Evolutionary conservation across 1,140 invertebrate species (phyloP).

Genomic region (Drosophila dunni): DNA sequence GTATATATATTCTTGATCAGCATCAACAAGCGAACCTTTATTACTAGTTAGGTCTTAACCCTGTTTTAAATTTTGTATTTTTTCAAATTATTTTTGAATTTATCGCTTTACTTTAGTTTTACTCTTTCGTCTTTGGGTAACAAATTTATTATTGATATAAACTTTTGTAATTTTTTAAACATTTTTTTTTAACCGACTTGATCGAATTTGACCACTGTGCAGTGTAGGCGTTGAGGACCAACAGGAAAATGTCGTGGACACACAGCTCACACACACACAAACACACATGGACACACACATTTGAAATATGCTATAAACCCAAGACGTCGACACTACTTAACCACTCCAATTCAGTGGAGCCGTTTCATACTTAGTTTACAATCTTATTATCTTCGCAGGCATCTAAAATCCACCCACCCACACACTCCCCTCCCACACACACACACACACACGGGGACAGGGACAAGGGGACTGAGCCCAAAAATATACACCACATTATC

Average conservation of each 20-base stretch:
- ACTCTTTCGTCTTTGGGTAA: too few species aligned
- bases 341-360: conserved; percentile 25
- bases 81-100: too few species aligned
- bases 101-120: too few species aligned
- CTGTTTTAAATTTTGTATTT: too few species aligned
- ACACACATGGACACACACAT: conserved; percentile 15
- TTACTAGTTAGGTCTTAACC: too few species aligned
- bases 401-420: conserved; percentile 57
- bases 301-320: conserved; percentile 29
- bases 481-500: conserved; percentile 44
- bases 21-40: too few species aligned
- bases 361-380: conserved; percentile 72
- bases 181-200: not conserved
- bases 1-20: too few species aligned
- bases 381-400: conserved; percentile 76
- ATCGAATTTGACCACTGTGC: conserved; percentile 1
- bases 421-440: not conserved
- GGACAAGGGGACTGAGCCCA: not conserved
- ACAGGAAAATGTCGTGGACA: conserved; percentile 20
- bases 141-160: too few species aligned
- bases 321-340: conserved; percentile 45
- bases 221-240: conserved; percentile 17
- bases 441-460: not conserved
- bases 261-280: not conserved
- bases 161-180: too few species aligned